Evolutionary conservation across 2,888 invertebrate genomes (phyloP).

Genomic region (Drosophila kuntzei): DNA sequence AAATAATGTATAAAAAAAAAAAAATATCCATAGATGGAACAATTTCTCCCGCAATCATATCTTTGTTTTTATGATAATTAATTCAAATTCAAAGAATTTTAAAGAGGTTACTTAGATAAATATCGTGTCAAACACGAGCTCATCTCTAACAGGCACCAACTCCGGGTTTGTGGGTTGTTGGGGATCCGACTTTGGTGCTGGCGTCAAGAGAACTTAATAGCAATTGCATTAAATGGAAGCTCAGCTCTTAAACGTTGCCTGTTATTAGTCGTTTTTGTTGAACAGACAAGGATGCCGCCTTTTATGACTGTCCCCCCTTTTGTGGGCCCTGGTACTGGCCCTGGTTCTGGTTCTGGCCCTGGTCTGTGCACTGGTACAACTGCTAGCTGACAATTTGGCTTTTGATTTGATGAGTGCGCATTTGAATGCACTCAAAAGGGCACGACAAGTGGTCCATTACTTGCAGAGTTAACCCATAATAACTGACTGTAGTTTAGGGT

Average conservation of each 20-base stretch:
- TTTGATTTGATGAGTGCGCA: constrained; percentile 77
- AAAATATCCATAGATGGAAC: too few relatives aligned
- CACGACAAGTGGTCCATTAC: constrained; percentile 70
- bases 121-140: not conserved
- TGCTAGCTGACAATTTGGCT: constrained; percentile 70
- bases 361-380: constrained; percentile 28
- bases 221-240: constrained; percentile 71
- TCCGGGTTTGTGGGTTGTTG: constrained; percentile 3
- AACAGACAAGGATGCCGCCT: constrained; percentile 23
- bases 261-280: constrained; percentile 67
- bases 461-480: constrained; percentile 54
- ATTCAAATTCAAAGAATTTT: too few relatives aligned
- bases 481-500: constrained; percentile 26
- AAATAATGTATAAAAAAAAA: too few relatives aligned
- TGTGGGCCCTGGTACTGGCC: not conserved
- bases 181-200: constrained; percentile 28
- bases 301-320: constrained; percentile 20
- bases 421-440: constrained; percentile 71
- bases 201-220: constrained; percentile 78
- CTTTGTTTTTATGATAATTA: too few relatives aligned
- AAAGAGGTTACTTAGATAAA: too few relatives aligned
- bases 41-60: too few relatives aligned
- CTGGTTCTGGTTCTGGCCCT: not conserved
- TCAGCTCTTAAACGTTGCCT: constrained; percentile 67
- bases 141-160: constrained; percentile 27